These are phyloP conservation scores for Halcyon smyrnensis DNA, from an alignment of 2,797 vertebrate species.

Conservation along the genomic window DNA sequence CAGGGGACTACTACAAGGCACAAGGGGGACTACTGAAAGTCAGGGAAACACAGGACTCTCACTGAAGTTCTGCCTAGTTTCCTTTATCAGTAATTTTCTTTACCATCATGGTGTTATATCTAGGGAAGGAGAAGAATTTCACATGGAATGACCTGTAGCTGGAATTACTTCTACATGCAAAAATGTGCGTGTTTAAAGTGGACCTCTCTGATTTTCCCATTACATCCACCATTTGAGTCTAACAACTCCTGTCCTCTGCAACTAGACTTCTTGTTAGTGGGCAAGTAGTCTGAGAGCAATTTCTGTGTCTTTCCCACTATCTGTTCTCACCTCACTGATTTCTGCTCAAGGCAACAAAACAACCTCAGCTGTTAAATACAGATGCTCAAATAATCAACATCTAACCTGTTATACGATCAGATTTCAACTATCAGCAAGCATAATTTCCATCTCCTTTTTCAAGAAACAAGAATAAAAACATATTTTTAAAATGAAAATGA, in stretches of 20 bases:
- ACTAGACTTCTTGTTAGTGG: background rate
- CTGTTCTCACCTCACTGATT: constrained; percentile 17
- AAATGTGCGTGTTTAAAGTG: background rate
- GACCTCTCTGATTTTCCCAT: background rate
- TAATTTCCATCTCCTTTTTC: background rate
- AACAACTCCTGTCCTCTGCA: background rate
- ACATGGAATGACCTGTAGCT: background rate
- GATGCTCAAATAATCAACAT: constrained; percentile 27
- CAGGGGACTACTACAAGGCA: background rate
- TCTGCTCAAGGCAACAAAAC: constrained; percentile 23
- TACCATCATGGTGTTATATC: background rate
- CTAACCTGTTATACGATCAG: constrained; percentile 15
- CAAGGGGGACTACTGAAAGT: background rate
- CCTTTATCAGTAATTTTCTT: background rate
- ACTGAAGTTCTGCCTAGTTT: background rate
- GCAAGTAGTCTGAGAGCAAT: background rate
- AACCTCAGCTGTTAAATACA: constrained; percentile 13
- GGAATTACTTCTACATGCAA: background rate
- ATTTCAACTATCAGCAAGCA: constrained; percentile 14
- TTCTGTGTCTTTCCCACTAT: background rate
- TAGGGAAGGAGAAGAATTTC: background rate
- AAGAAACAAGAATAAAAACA: constrained; percentile 27
- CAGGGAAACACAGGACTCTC: background rate
- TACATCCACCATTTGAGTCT: background rate
- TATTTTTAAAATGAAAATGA: constrained; percentile 25